A percentile compares a stretch with the other conserved stretches of the same genome.
These are phyloP conservation scores for Psephotus haematonotus DNA, from an alignment of 2,113 vertebrate genomes.

Conservation along the genomic window DNA sequence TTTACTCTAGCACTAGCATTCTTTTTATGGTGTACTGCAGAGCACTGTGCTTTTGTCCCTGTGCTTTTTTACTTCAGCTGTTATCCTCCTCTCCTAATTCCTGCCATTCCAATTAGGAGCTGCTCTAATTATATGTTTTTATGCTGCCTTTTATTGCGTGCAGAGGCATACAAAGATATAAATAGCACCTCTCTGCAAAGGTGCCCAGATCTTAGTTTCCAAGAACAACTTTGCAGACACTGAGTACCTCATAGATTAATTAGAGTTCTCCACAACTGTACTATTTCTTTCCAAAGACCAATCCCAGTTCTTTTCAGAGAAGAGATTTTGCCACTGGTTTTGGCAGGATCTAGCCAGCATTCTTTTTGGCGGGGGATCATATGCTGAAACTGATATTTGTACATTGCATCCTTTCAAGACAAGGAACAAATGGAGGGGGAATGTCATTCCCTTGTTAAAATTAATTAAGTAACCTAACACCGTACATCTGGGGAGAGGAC, in stretches of 20 bases:
- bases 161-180: conserved; percentile 47
- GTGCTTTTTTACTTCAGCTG: conserved; percentile 24
- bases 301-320: neutral
- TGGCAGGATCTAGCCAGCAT: conserved; percentile 21
- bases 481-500: conserved; percentile 56
- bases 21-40: neutral
- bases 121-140: conserved; percentile 39
- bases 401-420: conserved; percentile 59
- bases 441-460: conserved; percentile 69
- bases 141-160: conserved; percentile 29
- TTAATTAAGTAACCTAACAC: conserved; percentile 72
- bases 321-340: conserved; percentile 16
- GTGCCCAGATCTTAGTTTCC: conserved; percentile 24
- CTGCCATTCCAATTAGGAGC: conserved; percentile 39
- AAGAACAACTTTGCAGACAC: conserved; percentile 7
- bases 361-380: conserved; percentile 2
- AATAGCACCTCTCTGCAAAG: conserved; percentile 50
- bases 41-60: conserved; percentile 20
- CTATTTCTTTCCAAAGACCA: neutral
- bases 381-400: conserved; percentile 57
- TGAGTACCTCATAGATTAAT: conserved; percentile 9
- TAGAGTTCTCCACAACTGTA: conserved; percentile 11
- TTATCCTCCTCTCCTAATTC: conserved; percentile 36
- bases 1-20: conserved; percentile 1
- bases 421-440: conserved; percentile 46